Base-by-base conservation (phyloP, 2,113 vertebrate genomes). In the Cololabis saira region DNA sequence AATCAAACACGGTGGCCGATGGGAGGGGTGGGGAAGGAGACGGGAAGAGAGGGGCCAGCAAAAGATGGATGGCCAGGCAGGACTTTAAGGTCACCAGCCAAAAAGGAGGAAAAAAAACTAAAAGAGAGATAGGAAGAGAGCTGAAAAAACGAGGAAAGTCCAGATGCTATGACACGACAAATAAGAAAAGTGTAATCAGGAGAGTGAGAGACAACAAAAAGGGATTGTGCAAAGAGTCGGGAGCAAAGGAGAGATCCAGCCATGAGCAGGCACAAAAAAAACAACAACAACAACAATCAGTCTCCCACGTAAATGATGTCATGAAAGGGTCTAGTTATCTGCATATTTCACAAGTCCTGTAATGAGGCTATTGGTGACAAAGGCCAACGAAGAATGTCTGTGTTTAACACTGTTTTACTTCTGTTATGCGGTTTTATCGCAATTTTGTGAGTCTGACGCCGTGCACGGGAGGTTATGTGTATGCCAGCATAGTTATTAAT, bases 401-500 rank as follows among this genome's bases (percentile, higher is more conserved):
- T 47, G 52, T 71, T 76, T 52, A 74, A 66, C 27, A 58, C 21
- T 13, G 30, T 64, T 78, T 82, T 49, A 82, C 21, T 56, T 70
- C 66, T 10, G 56, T 63, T 64, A 51, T 33, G 15, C 48, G 18
- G 61, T 74, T 79, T 79, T 56, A 73, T 61, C 60, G 41, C n/a
- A 67, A 33, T 45, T 72, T 27, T 30, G 50, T 41, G 57, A 60
- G 52, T 64, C 24, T 22, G n/a, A 54, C 48, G 69, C 9, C 12
- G 58, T 50, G 63, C 30, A 8, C 80, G 37, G 6, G 11, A 19
- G 51, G 71, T 52, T 69, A 61, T 66, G 69, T 55, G 67, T 67
- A 51, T 69, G 78, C 44, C 21, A 91, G 90, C 87, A 54, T 56
- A 61, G 90, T 94, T 96, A 97, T 97, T 97, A 97, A 94, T 96